Percentiles rank a stretch among this genome's conserved stretches.
phyloP scores from a whole-genome alignment of 2,888 invertebrate genomes.

The Labia minor region DNA sequence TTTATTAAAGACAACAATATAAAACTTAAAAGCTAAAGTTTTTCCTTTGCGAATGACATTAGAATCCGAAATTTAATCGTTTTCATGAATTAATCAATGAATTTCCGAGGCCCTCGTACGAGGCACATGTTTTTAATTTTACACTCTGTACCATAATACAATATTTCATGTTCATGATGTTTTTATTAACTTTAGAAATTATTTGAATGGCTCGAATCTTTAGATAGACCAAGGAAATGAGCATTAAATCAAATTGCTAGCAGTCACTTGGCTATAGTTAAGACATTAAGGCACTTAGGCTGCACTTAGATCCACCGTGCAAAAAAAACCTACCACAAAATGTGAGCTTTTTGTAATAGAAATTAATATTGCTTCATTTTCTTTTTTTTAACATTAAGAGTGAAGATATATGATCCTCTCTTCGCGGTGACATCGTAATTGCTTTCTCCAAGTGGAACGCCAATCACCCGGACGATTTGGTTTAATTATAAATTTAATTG shows the following conservation, averaged over 20 bases:
- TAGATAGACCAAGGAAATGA: neutral
- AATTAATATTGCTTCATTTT: too few relatives aligned
- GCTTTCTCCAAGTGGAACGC: too few relatives aligned
- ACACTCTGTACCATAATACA: neutral
- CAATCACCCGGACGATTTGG: too few relatives aligned
- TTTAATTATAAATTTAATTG: too few relatives aligned
- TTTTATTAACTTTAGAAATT: conserved; percentile 8
- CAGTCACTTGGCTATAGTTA: neutral
- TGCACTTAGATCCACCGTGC: neutral
- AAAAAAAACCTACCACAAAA: too few relatives aligned
- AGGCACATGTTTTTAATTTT: neutral
- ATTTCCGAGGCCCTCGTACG: neutral
- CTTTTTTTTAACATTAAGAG: too few relatives aligned
- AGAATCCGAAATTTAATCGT: neutral
- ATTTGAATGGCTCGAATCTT: neutral
- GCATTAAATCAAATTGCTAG: neutral
- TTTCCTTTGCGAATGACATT: too few relatives aligned
- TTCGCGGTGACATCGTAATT: too few relatives aligned
- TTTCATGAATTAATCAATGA: neutral
- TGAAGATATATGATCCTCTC: too few relatives aligned
- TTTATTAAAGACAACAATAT: too few relatives aligned
- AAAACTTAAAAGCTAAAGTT: too few relatives aligned
- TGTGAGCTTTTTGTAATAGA: too few relatives aligned
- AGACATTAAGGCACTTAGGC: conserved; percentile 7
- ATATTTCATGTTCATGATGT: neutral